These are phyloP conservation scores for Drosophila kanekoi DNA, from an alignment of 2,888 invertebrate genomes.

Conservation along the genomic window DNA sequence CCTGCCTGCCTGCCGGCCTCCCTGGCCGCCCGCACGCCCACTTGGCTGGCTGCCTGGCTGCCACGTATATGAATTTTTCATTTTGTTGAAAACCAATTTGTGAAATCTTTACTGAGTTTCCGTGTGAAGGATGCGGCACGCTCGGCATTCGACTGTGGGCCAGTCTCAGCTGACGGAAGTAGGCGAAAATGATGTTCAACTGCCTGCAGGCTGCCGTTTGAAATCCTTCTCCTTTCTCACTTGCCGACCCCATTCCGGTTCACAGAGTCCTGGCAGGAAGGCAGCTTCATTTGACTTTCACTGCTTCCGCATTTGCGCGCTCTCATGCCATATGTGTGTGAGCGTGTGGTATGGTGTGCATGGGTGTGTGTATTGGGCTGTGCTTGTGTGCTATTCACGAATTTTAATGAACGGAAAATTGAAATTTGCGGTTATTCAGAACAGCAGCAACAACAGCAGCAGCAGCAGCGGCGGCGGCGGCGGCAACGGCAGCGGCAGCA, in stretches of 20 bases:
- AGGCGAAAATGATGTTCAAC: constrained; percentile 60
- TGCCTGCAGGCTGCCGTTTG: constrained; percentile 41
- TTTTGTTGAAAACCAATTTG: constrained; percentile 80
- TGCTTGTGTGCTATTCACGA: constrained; percentile 63
- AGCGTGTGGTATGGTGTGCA: background rate
- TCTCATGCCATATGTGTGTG: constrained; percentile 21
- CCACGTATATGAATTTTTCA: constrained; percentile 76
- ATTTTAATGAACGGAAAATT: constrained; percentile 76
- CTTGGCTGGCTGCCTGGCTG: constrained; percentile 8
- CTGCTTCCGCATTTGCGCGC: constrained; percentile 57
- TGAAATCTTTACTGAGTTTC: constrained; percentile 70
- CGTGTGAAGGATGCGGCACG: constrained; percentile 57
- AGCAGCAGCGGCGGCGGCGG: background rate
- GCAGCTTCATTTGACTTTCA: constrained; percentile 57
- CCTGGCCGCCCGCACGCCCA: background rate
- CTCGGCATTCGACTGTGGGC: constrained; percentile 31
- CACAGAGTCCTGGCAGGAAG: constrained; percentile 14
- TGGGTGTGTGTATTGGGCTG: constrained; percentile 10
- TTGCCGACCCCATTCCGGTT: background rate
- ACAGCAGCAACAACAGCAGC: constrained; percentile 24
- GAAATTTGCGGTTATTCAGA: constrained; percentile 68
- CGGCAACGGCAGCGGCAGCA: background rate
- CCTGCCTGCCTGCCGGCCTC: background rate
- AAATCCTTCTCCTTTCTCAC: background rate
- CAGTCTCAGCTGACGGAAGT: constrained; percentile 53